These are phyloP conservation scores for Myotis yumanensis DNA, from an alignment of 2,113 vertebrate genomes.

Conservation along the genomic window DNA sequence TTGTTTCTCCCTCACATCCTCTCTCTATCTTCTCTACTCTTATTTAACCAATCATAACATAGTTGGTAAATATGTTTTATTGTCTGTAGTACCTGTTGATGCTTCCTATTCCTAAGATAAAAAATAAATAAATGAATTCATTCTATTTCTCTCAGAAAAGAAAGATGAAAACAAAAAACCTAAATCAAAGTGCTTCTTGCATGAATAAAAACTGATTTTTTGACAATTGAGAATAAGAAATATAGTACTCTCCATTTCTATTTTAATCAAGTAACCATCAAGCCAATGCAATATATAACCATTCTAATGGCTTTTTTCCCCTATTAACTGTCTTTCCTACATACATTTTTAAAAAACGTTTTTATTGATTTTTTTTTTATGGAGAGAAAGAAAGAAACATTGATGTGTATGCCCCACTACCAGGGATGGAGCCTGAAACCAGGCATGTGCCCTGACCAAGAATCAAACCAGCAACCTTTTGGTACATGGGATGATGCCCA, in stretches of 20 bases:
- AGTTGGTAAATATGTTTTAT: not conserved
- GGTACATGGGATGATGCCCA: too few relatives aligned
- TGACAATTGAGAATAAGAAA: conserved; percentile 9
- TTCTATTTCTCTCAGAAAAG: not conserved
- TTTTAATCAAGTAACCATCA: conserved; percentile 20
- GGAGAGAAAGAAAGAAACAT: too few relatives aligned
- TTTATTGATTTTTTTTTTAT: too few relatives aligned
- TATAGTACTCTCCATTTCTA: conserved; percentile 2
- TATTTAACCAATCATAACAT: not conserved
- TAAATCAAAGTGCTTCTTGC: not conserved
- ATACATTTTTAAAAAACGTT: too few relatives aligned
- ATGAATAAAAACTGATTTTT: conserved; percentile 5
- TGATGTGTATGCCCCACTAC: too few relatives aligned
- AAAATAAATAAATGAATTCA: not conserved
- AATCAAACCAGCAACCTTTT: too few relatives aligned
- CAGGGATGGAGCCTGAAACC: too few relatives aligned
- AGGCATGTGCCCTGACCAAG: too few relatives aligned
- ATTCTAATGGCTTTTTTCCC: not conserved
- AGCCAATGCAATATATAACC: not conserved
- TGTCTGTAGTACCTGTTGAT: not conserved
- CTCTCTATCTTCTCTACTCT: not conserved
- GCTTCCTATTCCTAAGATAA: not conserved
- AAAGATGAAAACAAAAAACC: not conserved
- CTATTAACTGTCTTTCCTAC: not conserved
- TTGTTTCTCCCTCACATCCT: not conserved